Evolutionary conservation across 2,113 vertebrate species (phyloP).

Genomic region (Microtus montanus): DNA sequence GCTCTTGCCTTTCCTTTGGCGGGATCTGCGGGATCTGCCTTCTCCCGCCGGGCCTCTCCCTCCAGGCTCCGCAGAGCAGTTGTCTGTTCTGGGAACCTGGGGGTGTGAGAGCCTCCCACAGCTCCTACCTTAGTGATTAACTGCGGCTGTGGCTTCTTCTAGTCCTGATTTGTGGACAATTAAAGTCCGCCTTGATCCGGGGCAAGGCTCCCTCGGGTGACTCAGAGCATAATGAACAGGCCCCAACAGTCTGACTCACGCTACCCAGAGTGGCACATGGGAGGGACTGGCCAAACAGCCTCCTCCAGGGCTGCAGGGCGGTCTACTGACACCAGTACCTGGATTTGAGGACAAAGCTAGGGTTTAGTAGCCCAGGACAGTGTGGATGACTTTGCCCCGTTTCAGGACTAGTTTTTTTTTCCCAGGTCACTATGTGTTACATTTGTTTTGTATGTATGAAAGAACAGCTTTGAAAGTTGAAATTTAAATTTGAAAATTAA

Average conservation of each 20-base stretch:
- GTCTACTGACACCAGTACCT: neutral
- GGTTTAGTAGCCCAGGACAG: fast-evolving
- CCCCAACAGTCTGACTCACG: neutral
- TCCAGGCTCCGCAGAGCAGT: fast-evolving
- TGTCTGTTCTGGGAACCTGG: fast-evolving
- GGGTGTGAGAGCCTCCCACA: too few species aligned
- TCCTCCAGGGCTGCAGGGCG: fast-evolving
- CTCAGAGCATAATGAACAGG: neutral
- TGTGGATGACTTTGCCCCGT: neutral
- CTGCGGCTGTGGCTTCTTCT: neutral
- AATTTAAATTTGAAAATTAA: neutral
- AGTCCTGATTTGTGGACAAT: fast-evolving
- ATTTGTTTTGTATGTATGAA: neutral
- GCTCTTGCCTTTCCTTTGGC: too few species aligned
- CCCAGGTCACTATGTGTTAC: fast-evolving
- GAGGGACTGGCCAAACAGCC: neutral
- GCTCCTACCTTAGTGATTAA: neutral
- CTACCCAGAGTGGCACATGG: neutral
- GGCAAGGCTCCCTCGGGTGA: neutral
- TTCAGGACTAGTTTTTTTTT: fast-evolving
- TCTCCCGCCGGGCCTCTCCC: fast-evolving
- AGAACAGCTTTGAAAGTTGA: neutral
- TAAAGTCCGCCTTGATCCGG: fast-evolving
- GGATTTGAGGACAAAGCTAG: too few species aligned
- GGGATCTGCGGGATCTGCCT: neutral